Percentiles rank a stretch among this genome's conserved stretches.
Conservation (phyloP, 2,888 invertebrate species). For the Polydesmus complanatus region DNA sequence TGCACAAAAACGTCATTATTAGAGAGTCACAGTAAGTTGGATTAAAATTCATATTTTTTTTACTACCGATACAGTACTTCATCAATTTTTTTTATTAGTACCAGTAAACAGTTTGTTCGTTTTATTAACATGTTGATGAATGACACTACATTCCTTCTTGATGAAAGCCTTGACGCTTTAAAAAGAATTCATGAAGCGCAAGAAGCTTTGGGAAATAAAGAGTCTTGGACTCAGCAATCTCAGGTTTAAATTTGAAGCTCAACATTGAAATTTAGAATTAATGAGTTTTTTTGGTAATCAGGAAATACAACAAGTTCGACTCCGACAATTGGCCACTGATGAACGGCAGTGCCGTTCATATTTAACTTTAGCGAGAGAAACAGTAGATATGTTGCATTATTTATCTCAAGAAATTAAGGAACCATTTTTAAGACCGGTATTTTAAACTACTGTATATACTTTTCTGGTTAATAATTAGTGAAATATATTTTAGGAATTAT, state of each 20-base stretch:
- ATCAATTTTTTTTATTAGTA: conserved; percentile 35
- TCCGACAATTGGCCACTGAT: conserved; percentile 65
- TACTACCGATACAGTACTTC: too few relatives aligned
- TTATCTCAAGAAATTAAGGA: conserved; percentile 79
- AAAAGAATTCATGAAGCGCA: conserved; percentile 59
- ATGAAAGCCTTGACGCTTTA: conserved; percentile 86
- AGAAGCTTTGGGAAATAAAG: conserved; percentile 57
- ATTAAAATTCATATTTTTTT: conserved; percentile 5
- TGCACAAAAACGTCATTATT: conserved; percentile 72
- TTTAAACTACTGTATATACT: not conserved
- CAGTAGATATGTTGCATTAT: conserved; percentile 96
- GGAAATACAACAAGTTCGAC: conserved; percentile 57
- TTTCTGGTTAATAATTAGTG: not conserved
- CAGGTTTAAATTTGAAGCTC: conserved; percentile 23
- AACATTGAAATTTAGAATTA: not conserved
- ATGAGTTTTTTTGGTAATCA: conserved; percentile 25
- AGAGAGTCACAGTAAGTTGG: conserved; percentile 57
- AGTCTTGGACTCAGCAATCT: conserved; percentile 50
- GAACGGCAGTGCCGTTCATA: conserved; percentile 78
- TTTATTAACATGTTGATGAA: conserved; percentile 98
- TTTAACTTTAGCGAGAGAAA: conserved; percentile 80
- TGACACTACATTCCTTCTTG: conserved; percentile 89
- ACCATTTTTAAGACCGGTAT: conserved; percentile 71
- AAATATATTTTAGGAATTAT: conserved; percentile 48
- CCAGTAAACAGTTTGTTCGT: conserved; percentile 84